phyloP scores from a whole-genome alignment of 2,888 invertebrate species.

The Lamellibrachia columna region DNA sequence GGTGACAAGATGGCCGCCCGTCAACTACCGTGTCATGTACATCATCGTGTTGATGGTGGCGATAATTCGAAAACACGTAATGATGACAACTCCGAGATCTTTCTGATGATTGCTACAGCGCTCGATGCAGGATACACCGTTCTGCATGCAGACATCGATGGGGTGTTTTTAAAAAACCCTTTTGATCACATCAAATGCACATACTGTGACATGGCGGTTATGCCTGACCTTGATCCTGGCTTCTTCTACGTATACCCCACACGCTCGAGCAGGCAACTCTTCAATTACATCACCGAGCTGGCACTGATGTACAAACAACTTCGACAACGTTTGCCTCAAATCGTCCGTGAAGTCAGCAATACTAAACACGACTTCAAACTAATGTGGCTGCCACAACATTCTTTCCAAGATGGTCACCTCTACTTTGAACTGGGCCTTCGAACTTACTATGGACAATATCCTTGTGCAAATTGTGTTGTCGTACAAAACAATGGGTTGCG shows the following conservation, averaged over 20 bases:
- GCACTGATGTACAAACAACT: not conserved
- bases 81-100: not conserved
- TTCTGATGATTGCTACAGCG: not conserved
- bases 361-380: not conserved
- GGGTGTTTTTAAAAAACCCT: not conserved
- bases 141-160: not conserved
- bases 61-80: not conserved
- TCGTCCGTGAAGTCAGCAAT: not conserved
- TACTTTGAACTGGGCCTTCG: not conserved
- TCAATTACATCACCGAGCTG: not conserved
- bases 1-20: not conserved
- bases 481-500: slow-evolving; percentile 31
- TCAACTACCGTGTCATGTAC: not conserved
- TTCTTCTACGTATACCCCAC: not conserved
- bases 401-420: slow-evolving; percentile 17
- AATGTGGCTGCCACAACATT: not conserved
- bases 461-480: slow-evolving; percentile 13
- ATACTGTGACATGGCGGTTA: not conserved
- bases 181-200: not conserved
- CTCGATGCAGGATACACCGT: not conserved
- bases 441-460: slow-evolving; percentile 10
- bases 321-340: not conserved
- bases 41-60: not conserved
- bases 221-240: not conserved
- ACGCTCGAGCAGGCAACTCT: not conserved